phyloP scores from a whole-genome alignment of 2,113 vertebrate species.

The Lepus americanus region DNA sequence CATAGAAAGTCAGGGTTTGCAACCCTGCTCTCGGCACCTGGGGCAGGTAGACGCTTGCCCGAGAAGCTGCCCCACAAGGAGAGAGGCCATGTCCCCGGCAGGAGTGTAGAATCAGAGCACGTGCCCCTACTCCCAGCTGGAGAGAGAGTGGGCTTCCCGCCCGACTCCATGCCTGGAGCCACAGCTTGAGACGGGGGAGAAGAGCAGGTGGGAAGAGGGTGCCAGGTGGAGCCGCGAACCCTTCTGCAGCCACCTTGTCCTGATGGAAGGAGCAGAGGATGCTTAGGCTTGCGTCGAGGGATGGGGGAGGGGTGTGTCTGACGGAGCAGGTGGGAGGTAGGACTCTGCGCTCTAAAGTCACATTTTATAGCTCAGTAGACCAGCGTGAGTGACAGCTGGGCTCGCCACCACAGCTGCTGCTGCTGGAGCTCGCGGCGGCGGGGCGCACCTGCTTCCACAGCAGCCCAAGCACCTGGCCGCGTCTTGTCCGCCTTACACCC shows the following conservation, averaged over 20 bases:
- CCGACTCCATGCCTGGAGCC: neutral
- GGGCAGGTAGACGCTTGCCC: neutral
- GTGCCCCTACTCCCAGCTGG: neutral
- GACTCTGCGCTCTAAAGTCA: neutral
- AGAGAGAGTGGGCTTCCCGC: neutral
- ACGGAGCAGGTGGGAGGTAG: neutral
- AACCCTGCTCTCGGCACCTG: neutral
- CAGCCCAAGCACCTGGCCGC: neutral
- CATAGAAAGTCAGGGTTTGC: rapidly evolving
- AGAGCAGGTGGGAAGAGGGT: neutral
- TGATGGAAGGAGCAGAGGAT: neutral
- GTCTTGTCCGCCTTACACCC: neutral
- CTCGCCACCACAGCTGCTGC: neutral
- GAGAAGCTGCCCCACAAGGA: neutral
- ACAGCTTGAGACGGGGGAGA: neutral
- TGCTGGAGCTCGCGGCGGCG: neutral
- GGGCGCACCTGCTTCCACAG: neutral
- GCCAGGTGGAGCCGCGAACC: neutral
- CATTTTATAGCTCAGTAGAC: neutral
- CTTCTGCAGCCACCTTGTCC: neutral
- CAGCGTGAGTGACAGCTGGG: neutral
- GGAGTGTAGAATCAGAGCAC: neutral
- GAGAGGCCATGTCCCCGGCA: neutral
- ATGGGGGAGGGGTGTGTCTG: neutral
- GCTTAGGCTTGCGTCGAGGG: neutral